Conservation (phyloP, 1,140 invertebrate genomes). For the Eumeta japonica region DNA sequence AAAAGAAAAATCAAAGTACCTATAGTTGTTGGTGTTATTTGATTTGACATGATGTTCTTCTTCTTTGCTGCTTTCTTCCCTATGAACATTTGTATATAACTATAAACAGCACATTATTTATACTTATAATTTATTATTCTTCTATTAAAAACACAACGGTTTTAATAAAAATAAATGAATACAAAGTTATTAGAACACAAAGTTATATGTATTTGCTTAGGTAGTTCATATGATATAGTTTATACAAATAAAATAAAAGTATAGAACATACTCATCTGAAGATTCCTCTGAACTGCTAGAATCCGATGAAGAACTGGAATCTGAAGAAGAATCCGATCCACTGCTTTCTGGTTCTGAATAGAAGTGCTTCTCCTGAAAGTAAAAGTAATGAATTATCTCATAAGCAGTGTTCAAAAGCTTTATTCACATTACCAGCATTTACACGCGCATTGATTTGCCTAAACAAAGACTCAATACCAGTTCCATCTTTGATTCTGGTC, state of each 20-base stretch:
- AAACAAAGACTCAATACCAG: not conserved
- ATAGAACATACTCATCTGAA: slow-evolving; percentile 35
- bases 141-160: no score
- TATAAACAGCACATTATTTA: no score
- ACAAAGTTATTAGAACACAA: no score
- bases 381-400: no score
- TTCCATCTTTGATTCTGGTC: no score
- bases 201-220: no score
- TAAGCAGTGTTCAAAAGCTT: no score
- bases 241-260: no score
- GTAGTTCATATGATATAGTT: no score
- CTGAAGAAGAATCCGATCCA: slow-evolving; percentile 21
- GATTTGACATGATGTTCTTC: slow-evolving; percentile 19
- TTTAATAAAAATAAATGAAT: no score
- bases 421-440: no score
- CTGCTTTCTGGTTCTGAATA: slow-evolving; percentile 44
- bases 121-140: not conserved
- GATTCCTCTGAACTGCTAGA: slow-evolving; percentile 28
- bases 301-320: slow-evolving; percentile 11
- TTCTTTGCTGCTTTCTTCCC: slow-evolving; percentile 21
- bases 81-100: slow-evolving; percentile 6
- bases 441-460: not conserved
- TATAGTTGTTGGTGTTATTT: slow-evolving; percentile 29
- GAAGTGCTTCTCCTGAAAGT: slow-evolving; percentile 35
- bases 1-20: no score